Conservation (phyloP, 1,140 invertebrate species). For the Prorops nasuta region DNA sequence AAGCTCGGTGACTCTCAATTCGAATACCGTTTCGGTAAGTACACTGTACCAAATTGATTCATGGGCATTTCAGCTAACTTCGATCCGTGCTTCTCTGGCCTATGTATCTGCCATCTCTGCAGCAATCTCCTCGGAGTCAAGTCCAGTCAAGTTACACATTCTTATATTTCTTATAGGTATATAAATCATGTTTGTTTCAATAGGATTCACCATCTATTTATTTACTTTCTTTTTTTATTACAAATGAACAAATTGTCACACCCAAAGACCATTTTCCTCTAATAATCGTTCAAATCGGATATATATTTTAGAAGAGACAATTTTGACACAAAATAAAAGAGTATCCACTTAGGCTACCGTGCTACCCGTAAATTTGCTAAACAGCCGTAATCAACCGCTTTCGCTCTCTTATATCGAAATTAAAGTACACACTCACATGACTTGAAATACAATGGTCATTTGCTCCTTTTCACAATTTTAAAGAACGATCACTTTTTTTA, state of each 20-base stretch:
- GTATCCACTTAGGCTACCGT: no score
- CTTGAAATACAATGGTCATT: not conserved
- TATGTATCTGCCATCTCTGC: no score
- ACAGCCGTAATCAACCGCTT: not conserved
- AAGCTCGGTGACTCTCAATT: no score
- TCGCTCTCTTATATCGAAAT: constrained; percentile 1
- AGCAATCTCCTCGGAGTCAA: not conserved
- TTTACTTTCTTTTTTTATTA: not conserved
- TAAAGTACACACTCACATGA: not conserved
- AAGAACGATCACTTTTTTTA: not conserved
- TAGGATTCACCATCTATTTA: not conserved
- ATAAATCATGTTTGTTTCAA: no score
- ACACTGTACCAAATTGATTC: no score
- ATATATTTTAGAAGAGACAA: not conserved
- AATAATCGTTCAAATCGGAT: not conserved
- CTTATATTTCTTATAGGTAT: no score
- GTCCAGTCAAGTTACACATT: not conserved
- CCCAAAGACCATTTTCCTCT: not conserved
- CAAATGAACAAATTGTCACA: no score
- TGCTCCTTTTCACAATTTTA: not conserved
- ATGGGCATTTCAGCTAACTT: no score
- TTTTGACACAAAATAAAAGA: not conserved
- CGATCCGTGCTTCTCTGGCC: no score
- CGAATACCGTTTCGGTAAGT: no score
- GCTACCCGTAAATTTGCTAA: no score